Conservation (phyloP, 2,113 vertebrate species). For the Xiphorhynchus elegans region DNA sequence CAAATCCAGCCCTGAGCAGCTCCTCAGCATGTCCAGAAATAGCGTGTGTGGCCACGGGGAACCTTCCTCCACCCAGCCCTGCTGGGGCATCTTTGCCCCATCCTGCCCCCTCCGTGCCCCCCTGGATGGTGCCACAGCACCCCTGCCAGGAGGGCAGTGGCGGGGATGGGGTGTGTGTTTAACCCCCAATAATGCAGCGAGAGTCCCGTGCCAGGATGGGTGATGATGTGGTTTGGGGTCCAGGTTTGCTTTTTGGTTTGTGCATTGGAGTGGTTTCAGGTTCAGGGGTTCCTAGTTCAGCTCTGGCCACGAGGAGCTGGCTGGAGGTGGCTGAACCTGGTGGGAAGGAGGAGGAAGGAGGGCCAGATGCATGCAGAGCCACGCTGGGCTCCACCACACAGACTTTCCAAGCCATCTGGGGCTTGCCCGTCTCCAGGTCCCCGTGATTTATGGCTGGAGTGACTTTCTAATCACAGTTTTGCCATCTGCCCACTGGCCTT, state of each 20-base stretch:
- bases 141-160: not conserved
- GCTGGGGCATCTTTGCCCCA: not conserved
- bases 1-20: conserved; percentile 18
- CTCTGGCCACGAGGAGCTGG: not conserved
- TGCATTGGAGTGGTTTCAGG: not conserved
- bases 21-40: conserved; percentile 16
- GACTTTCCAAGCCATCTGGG: conserved; percentile 54
- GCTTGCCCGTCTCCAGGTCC: conserved; percentile 27
- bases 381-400: not conserved
- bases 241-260: not conserved
- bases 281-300: not conserved
- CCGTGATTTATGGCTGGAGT: conserved; percentile 42
- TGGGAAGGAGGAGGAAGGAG: not conserved
- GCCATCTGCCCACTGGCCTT: conserved; percentile 64
- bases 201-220: accelerated
- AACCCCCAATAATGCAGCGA: accelerated
- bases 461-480: conserved; percentile 61
- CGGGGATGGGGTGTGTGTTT: not conserved
- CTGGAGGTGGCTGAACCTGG: not conserved
- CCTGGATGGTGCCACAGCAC: not conserved
- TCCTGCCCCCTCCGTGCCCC: accelerated
- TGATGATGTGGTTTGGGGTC: not conserved
- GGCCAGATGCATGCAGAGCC: not conserved
- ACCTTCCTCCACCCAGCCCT: not conserved
- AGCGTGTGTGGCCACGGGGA: not conserved